A percentile compares a stretch with the other conserved stretches of the same genome.
Evolutionary conservation across 1,140 invertebrate species (phyloP).

Genomic region (Achroia grisella): DNA sequence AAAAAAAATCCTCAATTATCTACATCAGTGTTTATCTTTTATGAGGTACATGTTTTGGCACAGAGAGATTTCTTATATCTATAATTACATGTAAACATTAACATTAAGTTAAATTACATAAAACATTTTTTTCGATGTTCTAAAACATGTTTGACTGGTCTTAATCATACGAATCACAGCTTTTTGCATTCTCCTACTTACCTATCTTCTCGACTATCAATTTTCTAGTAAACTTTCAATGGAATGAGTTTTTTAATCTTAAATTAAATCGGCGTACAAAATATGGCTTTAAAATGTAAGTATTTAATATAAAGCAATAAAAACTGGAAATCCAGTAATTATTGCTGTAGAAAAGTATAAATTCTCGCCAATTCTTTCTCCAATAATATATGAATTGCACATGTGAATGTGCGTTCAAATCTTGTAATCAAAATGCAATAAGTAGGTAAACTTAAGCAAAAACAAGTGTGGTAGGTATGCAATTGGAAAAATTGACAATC

Average conservation of each 20-base stretch:
- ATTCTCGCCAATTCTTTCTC: no score
- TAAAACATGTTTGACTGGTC: constrained; percentile 72
- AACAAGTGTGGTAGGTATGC: constrained; percentile 21
- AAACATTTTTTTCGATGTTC: constrained; percentile 73
- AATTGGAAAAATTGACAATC: no score
- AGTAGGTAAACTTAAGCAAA: constrained; percentile 13
- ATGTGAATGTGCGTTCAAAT: no score
- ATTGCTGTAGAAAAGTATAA: no score
- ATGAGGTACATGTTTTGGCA: constrained; percentile 76
- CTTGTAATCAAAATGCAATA: no score
- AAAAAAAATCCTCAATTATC: constrained; percentile 58
- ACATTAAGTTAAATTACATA: constrained; percentile 60
- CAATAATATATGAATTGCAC: no score
- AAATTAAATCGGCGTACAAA: constrained; percentile 38
- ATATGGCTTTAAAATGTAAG: constrained; percentile 56
- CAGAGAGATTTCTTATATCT: constrained; percentile 73
- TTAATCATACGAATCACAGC: constrained; percentile 71
- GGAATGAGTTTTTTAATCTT: constrained; percentile 56
- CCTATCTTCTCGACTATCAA: constrained; percentile 68
- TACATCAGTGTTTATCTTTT: constrained; percentile 67
- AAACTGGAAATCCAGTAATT: no score
- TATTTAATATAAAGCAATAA: not conserved
- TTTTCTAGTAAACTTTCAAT: constrained; percentile 54
- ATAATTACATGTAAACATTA: constrained; percentile 54
- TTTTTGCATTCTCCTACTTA: constrained; percentile 68